Percentiles rank a stretch among this genome's conserved stretches.
phyloP scores from a whole-genome alignment of 2,888 invertebrate species.

The Petrolisthes manimaculis region DNA sequence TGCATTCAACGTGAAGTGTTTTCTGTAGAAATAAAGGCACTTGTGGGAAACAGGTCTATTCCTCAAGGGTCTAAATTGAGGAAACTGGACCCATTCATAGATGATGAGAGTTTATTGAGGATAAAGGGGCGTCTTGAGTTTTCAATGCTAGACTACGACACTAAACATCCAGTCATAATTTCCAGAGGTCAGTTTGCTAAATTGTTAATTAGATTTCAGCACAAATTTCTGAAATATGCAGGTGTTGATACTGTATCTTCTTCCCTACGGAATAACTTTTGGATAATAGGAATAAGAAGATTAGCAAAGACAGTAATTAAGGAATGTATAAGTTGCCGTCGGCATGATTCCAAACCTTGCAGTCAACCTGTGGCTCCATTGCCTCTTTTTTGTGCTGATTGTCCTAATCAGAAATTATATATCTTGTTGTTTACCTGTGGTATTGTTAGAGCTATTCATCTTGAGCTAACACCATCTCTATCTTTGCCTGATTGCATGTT shows the following conservation, averaged over 20 bases:
- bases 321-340: conserved; percentile 39
- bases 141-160: conserved; percentile 12
- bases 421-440: conserved; percentile 34
- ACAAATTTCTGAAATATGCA: conserved; percentile 25
- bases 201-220: conserved; percentile 38
- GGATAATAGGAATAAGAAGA: conserved; percentile 30
- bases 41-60: conserved; percentile 28
- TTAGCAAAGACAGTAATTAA: conserved; percentile 43
- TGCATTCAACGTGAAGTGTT: background rate
- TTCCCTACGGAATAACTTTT: conserved; percentile 24
- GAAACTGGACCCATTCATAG: conserved; percentile 33
- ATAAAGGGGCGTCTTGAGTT: conserved; percentile 33
- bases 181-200: conserved; percentile 35
- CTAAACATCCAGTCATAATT: conserved; percentile 38
- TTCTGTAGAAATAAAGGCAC: conserved; percentile 29
- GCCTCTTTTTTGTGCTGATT: conserved; percentile 40
- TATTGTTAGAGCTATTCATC: conserved; percentile 35
- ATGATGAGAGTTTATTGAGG: conserved; percentile 24
- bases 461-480: conserved; percentile 19
- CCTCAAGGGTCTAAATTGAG: conserved; percentile 31
- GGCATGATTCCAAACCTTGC: conserved; percentile 34
- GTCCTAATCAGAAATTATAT: conserved; percentile 32
- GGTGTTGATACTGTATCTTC: conserved; percentile 31
- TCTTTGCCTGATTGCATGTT: conserved; percentile 28
- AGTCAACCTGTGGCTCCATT: conserved; percentile 32